Evolutionary conservation across 2,888 invertebrate genomes (phyloP).

Genomic region (Choristoneura rosaceana): DNA sequence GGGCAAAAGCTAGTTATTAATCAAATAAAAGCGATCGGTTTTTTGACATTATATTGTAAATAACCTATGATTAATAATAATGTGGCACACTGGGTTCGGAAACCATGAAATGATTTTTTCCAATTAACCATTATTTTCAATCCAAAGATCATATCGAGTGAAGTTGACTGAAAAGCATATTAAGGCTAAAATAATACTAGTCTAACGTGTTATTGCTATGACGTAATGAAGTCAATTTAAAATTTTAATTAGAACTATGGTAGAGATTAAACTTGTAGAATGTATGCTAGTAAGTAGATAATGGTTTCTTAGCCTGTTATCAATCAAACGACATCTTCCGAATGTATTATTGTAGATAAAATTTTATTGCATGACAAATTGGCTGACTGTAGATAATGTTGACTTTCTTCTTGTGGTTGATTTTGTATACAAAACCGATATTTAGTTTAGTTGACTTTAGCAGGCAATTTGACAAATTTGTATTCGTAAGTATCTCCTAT

Average conservation of each 20-base stretch:
- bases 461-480: neutral
- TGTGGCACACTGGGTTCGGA: too few species aligned
- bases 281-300: neutral
- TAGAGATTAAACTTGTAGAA: neutral
- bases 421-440: neutral
- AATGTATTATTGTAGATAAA: neutral
- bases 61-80: too few species aligned
- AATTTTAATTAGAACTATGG: neutral
- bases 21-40: neutral
- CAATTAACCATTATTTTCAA: neutral
- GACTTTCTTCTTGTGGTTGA: neutral
- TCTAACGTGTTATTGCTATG: neutral
- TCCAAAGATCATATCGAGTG: neutral
- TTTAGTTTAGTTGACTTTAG: neutral
- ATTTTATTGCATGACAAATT: conserved; percentile 1
- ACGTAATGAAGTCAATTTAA: neutral
- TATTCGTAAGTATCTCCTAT: neutral
- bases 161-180: neutral
- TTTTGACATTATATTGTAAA: too few species aligned
- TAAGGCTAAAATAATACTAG: conserved; percentile 3
- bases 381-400: neutral
- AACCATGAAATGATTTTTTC: neutral
- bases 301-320: neutral
- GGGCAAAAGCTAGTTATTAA: neutral
- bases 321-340: conserved; percentile 3